A percentile compares a stretch with the other conserved stretches of the same genome.
Conservation (phyloP, 2,888 invertebrate genomes). For the Pollenia griseotomentosa region DNA sequence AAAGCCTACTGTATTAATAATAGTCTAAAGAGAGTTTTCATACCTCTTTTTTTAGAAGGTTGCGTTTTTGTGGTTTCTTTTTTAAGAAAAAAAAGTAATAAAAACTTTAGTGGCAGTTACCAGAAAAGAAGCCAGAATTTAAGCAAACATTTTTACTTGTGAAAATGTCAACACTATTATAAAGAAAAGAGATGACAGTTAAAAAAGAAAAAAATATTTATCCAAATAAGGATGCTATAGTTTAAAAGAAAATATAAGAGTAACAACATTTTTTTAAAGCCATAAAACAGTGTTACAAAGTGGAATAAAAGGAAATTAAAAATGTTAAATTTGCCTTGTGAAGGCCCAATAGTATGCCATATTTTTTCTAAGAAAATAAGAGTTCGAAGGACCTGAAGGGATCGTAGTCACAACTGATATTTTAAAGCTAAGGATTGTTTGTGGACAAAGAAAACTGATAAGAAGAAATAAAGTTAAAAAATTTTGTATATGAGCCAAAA, state of each 20-base stretch:
- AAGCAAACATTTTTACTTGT: background rate
- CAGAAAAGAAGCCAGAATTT: background rate
- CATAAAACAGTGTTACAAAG: no score
- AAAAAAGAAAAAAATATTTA: background rate
- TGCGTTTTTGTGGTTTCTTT: background rate
- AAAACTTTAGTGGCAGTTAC: conserved; percentile 4
- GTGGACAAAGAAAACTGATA: no score
- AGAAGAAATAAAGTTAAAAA: no score
- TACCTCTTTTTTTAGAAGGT: background rate
- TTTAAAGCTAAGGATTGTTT: no score
- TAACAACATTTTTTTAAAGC: no score
- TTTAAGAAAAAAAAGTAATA: background rate
- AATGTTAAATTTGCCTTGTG: no score
- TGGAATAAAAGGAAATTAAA: no score
- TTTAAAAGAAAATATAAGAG: background rate
- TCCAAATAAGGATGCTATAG: background rate
- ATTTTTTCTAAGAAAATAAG: no score
- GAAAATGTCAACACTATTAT: background rate
- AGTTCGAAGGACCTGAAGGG: no score
- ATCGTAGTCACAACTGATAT: no score
- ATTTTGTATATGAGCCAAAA: no score
- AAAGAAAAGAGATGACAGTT: background rate
- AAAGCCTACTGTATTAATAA: background rate
- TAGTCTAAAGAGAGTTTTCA: conserved; percentile 37
- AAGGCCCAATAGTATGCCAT: no score